Conservation (phyloP, 2,888 invertebrate genomes). For the Teinopalpus imperialis region DNA sequence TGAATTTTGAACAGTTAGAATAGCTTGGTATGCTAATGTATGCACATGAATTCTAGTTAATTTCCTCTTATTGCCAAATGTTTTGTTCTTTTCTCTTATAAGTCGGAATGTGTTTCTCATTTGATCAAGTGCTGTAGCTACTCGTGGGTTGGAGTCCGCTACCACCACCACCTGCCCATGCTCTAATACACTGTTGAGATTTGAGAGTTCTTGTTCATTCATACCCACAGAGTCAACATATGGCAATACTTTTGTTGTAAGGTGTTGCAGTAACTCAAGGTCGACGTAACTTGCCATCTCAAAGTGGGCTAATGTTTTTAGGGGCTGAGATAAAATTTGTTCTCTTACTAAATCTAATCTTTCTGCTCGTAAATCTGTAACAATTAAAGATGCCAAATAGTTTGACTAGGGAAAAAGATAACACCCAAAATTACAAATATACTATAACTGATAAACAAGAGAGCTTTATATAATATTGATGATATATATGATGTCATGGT, state of each 20-base stretch:
- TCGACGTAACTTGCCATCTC: constrained; percentile 94
- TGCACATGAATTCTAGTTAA: constrained; percentile 91
- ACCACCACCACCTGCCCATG: constrained; percentile 87
- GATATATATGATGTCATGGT: no score
- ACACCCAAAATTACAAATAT: no score
- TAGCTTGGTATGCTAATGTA: constrained; percentile 93
- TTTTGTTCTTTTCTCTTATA: constrained; percentile 66
- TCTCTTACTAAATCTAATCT: constrained; percentile 84
- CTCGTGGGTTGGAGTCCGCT: constrained; percentile 89
- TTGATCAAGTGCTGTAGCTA: constrained; percentile 90
- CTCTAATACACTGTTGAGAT: constrained; percentile 86
- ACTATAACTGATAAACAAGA: no score
- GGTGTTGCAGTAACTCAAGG: constrained; percentile 83
- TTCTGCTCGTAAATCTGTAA: constrained; percentile 83
- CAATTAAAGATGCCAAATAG: no score
- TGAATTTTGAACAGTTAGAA: constrained; percentile 85
- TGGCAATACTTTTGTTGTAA: constrained; percentile 86
- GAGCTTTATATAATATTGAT: no score
- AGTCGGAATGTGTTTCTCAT: constrained; percentile 86
- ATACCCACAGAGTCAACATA: constrained; percentile 91
- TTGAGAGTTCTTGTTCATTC: constrained; percentile 94
- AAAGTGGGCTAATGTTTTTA: constrained; percentile 87
- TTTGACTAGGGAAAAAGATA: no score
- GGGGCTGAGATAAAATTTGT: constrained; percentile 84
- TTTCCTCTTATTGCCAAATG: constrained; percentile 72